Evolutionary conservation across 2,888 invertebrate genomes (phyloP).

Genomic region (Ectobius pallidus): DNA sequence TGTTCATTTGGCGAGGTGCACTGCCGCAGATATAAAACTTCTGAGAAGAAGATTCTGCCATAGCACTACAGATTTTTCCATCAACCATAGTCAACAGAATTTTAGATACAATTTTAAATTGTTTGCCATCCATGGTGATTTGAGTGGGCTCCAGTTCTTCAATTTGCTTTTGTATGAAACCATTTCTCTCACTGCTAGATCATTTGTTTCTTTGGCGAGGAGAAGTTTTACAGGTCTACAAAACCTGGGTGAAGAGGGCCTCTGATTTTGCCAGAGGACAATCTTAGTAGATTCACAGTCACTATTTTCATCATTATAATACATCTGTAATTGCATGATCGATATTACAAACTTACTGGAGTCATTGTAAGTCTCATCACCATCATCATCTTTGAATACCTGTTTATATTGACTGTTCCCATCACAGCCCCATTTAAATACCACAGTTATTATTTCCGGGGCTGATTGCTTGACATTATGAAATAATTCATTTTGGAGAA

Average conservation of each 20-base stretch:
- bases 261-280: too few relatives aligned
- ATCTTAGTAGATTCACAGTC: too few relatives aligned
- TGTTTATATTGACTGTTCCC: neutral
- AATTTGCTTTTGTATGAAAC: too few relatives aligned
- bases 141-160: too few relatives aligned
- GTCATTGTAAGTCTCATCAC: neutral
- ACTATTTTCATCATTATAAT: neutral
- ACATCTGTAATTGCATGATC: neutral
- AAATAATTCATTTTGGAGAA: neutral
- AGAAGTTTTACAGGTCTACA: constrained; percentile 40
- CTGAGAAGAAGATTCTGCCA: constrained; percentile 41
- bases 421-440: neutral
- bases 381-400: too few relatives aligned
- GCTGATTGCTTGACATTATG: too few relatives aligned
- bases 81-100: constrained; percentile 44
- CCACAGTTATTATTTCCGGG: too few relatives aligned
- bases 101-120: constrained; percentile 37
- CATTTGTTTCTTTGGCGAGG: constrained; percentile 39
- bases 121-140: neutral
- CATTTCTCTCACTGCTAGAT: constrained; percentile 36
- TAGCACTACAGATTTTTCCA: constrained; percentile 43
- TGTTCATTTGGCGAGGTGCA: constrained; percentile 39
- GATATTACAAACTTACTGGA: neutral
- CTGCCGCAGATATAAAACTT: constrained; percentile 43
- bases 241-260: neutral